These are phyloP conservation scores for Pseudomyrmex cubaensis DNA, from an alignment of 1,140 invertebrate genomes.

Conservation along the genomic window DNA sequence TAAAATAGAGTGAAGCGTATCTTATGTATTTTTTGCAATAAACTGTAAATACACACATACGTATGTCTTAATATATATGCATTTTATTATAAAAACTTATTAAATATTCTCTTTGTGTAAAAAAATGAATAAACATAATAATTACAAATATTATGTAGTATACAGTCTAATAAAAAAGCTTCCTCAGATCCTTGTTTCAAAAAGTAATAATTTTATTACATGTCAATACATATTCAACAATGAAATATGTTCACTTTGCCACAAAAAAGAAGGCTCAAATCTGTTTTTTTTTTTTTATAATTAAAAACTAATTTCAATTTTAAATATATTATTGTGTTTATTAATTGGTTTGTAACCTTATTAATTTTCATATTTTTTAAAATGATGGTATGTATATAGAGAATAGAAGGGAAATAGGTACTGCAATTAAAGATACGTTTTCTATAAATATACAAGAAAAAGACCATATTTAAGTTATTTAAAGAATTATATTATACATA, in stretches of 20 bases:
- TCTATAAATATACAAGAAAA: background rate
- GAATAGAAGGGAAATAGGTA: background rate
- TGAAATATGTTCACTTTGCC: background rate
- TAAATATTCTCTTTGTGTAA: constrained; percentile 71
- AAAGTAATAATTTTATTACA: background rate
- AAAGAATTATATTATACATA: background rate
- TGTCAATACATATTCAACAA: background rate
- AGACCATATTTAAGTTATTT: background rate
- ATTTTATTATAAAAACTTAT: constrained; percentile 74
- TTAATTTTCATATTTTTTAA: background rate
- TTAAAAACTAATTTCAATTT: constrained; percentile 30
- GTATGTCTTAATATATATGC: constrained; percentile 41
- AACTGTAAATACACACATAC: constrained; percentile 59
- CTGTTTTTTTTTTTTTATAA: background rate
- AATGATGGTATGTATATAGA: background rate
- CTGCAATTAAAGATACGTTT: background rate
- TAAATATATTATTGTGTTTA: constrained; percentile 40
- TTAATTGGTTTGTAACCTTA: background rate
- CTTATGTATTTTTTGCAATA: constrained; percentile 70
- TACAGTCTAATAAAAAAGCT: no score
- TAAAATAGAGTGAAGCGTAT: constrained; percentile 37
- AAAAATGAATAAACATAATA: constrained; percentile 68
- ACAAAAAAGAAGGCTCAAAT: background rate
- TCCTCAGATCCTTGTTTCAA: no score
- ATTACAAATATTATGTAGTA: constrained; percentile 9